Base-by-base conservation (phyloP, 2,888 invertebrate genomes). In the Limnephilus marmoratus region DNA sequence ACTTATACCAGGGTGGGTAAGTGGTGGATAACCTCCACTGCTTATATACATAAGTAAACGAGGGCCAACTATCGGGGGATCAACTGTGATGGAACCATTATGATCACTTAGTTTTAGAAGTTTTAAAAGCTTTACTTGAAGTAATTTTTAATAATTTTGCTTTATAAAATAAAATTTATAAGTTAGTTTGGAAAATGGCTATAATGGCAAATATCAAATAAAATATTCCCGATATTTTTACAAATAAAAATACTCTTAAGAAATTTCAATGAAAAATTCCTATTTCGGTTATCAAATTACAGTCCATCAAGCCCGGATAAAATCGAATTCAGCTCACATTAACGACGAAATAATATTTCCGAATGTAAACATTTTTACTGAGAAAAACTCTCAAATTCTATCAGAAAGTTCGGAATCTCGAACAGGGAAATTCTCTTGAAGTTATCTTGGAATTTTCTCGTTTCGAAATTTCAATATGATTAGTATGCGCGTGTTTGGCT, bases 401-500 rank as follows among this genome's bases (percentile, higher is more conserved):
- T 68, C 68, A 68, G n/a, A 24, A 68, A 68, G 68, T n/a, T 68
- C 68, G 5, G n/a, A 7, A 68, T n/a, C n/a, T 68, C 24, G 68
- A 68, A 68, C 24, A 68, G n/a, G 5, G 12, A 86, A 45, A 41
- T 34, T 45, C n/a, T 45, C n/a, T 9, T 9, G 68, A 68, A 81
- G 24, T 89, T 41, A 80, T n/a, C 24, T 68, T 68, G 4, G 31
- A 82, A 83, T 41, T 37, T 83, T 83, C 83, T 90, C 81, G 81
- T 90, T 29, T 53, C 80, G 41, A 68, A 85, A 85, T 68, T 85
- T 85, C 68, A 85, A 45, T 13, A 31, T 82, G 82, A 90, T 90
- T 82, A 90, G 82, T 82, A 90, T 81, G 34, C 81, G 90, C 45
- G 45, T 45, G 49, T 90, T 45, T 90, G 31, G 45, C 37, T 53